A percentile compares a stretch with the other conserved stretches of the same genome.
Conservation (phyloP, 23 tunicate species). For the Pegea sp. region DNA sequence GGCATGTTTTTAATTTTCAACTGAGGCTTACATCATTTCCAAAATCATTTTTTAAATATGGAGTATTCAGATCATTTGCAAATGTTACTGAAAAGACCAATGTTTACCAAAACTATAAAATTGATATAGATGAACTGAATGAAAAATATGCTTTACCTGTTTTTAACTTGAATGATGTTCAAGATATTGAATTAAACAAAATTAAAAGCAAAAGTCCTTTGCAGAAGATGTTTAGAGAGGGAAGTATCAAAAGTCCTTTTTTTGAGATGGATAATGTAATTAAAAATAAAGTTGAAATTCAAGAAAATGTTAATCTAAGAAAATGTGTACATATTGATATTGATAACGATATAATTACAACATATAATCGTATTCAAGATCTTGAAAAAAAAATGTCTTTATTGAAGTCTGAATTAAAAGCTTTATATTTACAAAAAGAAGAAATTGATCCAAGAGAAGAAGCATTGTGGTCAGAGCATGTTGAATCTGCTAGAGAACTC, state of each 20-base stretch:
- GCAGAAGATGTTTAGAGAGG: constrained; percentile 2
- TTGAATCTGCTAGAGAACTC: constrained; percentile 8
- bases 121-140: too few species aligned
- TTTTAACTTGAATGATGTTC: too few species aligned
- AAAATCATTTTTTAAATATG: too few species aligned
- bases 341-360: constrained; percentile 16
- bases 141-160: too few species aligned
- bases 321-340: constrained; percentile 10
- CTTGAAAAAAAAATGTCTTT: constrained; percentile 5
- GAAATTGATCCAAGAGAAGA: neutral
- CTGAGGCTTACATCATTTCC: too few species aligned
- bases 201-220: constrained; percentile 11
- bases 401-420: neutral
- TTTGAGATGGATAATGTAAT: constrained; percentile 20
- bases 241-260: constrained; percentile 19
- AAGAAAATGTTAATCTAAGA: constrained; percentile 20
- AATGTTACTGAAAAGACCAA: too few species aligned
- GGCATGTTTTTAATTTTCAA: too few species aligned
- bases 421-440: neutral
- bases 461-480: constrained; percentile 2
- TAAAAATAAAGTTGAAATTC: constrained; percentile 12
- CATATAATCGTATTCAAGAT: constrained; percentile 4
- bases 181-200: too few species aligned
- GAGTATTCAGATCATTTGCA: too few species aligned
- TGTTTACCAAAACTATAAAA: too few species aligned